A percentile compares a stretch with the other conserved stretches of the same genome.
Evolutionary conservation across 2,888 invertebrate species (phyloP).

Genomic region (Drosophila algonquin): DNA sequence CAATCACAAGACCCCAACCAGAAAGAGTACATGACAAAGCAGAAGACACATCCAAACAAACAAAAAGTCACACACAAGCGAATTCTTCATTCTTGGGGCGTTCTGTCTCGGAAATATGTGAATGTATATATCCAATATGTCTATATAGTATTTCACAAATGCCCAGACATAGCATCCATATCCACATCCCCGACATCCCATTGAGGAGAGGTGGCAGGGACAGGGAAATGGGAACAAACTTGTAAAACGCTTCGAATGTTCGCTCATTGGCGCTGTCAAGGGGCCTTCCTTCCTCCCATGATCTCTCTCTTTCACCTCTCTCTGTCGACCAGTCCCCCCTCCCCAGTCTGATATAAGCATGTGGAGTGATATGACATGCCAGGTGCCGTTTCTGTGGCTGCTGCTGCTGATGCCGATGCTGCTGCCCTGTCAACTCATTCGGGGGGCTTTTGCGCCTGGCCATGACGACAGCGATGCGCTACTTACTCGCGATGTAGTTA

Average conservation of each 20-base stretch:
- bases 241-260: slow-evolving; percentile 83
- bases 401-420: slow-evolving; percentile 47
- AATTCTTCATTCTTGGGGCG: slow-evolving; percentile 43
- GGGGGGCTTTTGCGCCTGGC: slow-evolving; percentile 70
- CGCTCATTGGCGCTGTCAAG: slow-evolving; percentile 84
- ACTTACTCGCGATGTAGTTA: slow-evolving; percentile 68
- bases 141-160: slow-evolving; percentile 76
- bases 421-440: slow-evolving; percentile 66
- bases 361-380: slow-evolving; percentile 82
- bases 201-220: slow-evolving; percentile 36
- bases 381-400: slow-evolving; percentile 69
- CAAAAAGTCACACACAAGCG: slow-evolving; percentile 24
- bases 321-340: slow-evolving; percentile 4
- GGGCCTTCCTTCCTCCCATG: slow-evolving; percentile 46
- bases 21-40: slow-evolving; percentile 6
- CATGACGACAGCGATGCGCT: slow-evolving; percentile 73
- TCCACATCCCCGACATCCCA: slow-evolving; percentile 22
- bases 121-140: slow-evolving; percentile 62
- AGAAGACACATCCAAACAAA: not conserved
- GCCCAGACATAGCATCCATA: slow-evolving; percentile 46
- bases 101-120: slow-evolving; percentile 32
- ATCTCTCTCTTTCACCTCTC: slow-evolving; percentile 15
- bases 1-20: not conserved
- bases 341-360: slow-evolving; percentile 28
- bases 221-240: slow-evolving; percentile 82